Conservation (phyloP, 1,140 invertebrate species). For the Rhopalosiphum maidis region DNA sequence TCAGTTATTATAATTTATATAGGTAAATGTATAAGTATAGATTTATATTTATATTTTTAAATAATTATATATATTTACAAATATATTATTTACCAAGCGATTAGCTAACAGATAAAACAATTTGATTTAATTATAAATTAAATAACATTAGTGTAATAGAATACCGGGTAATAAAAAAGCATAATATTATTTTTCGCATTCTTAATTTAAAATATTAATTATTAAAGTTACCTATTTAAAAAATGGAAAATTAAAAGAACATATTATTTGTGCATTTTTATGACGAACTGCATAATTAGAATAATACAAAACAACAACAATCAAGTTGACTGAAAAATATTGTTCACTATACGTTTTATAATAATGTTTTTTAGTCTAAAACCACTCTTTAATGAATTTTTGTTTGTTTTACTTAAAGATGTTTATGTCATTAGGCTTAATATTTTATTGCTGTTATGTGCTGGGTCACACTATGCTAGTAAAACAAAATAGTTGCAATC, state of each 20-base stretch:
- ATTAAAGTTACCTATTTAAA: background rate
- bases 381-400: background rate
- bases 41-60: too few relatives aligned
- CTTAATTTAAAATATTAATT: background rate
- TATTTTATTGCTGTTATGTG: background rate
- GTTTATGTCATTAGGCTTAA: background rate
- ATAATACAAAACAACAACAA: background rate
- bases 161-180: too few relatives aligned
- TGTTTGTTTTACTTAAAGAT: background rate
- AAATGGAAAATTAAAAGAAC: background rate
- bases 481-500: background rate
- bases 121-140: too few relatives aligned
- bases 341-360: background rate
- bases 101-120: too few relatives aligned
- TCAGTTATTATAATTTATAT: background rate
- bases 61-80: too few relatives aligned
- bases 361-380: background rate
- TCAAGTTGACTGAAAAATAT: background rate
- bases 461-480: background rate
- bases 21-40: too few relatives aligned
- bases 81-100: too few relatives aligned
- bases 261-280: background rate
- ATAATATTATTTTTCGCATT: too few relatives aligned
- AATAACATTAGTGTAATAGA: too few relatives aligned
- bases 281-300: background rate